These are phyloP conservation scores for Dysdera silvatica DNA, from an alignment of 1,140 invertebrate species.

Conservation along the genomic window DNA sequence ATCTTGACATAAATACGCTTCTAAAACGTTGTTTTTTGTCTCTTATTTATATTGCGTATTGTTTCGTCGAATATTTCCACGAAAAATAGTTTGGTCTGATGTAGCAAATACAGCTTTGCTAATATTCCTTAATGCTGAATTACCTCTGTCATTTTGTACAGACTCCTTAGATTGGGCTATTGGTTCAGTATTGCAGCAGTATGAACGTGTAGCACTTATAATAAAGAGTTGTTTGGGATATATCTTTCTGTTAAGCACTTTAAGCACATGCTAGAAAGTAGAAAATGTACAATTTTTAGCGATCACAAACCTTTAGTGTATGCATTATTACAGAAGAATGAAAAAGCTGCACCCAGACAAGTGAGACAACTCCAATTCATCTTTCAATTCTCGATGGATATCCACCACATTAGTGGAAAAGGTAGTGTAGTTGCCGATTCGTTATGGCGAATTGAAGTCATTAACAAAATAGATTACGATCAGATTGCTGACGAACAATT, in stretches of 20 bases:
- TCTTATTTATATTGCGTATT: no score
- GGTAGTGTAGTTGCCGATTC: slow-evolving; percentile 35
- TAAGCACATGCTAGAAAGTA: slow-evolving; percentile 2
- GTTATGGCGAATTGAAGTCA: background rate
- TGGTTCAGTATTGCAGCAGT: slow-evolving; percentile 1
- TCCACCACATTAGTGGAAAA: slow-evolving; percentile 39
- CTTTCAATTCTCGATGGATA: slow-evolving; percentile 41
- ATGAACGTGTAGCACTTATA: slow-evolving; percentile 8
- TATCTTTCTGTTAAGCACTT: slow-evolving; percentile 1
- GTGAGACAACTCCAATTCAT: slow-evolving; percentile 41
- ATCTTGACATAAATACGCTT: no score
- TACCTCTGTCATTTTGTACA: slow-evolving; percentile 4
- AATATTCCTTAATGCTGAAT: slow-evolving; percentile 6
- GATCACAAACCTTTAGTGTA: background rate
- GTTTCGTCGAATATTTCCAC: no score
- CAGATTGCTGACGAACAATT: background rate
- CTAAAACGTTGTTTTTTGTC: no score
- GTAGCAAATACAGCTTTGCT: background rate
- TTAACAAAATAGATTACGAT: background rate
- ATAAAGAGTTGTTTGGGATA: background rate
- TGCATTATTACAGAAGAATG: background rate
- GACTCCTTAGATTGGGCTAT: slow-evolving; percentile 21
- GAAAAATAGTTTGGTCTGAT: no score
- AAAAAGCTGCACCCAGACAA: slow-evolving; percentile 6
- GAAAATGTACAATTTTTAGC: background rate